Percentiles rank a stretch among this genome's conserved stretches.
These are phyloP conservation scores for Diplazon laetatorius DNA, from an alignment of 2,888 invertebrate species.

Conservation along the genomic window DNA sequence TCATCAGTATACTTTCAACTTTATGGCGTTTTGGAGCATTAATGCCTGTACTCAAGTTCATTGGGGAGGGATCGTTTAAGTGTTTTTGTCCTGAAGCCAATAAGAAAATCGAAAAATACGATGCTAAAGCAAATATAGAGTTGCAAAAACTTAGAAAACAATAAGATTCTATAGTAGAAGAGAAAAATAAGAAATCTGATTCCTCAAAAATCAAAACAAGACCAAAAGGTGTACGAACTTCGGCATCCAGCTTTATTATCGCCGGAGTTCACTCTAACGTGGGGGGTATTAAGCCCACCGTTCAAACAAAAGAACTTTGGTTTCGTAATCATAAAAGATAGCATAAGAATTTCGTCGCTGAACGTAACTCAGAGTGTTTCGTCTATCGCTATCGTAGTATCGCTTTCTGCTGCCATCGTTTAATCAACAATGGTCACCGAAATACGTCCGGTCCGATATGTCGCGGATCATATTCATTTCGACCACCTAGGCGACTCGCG, in stretches of 20 bases:
- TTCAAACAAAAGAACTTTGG: not conserved
- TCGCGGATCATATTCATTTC: not conserved
- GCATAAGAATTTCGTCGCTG: not conserved
- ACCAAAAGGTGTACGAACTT: conserved; percentile 11
- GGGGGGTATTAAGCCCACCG: conserved; percentile 14
- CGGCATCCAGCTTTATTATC: conserved; percentile 24
- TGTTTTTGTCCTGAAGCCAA: conserved; percentile 14
- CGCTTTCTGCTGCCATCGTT: too few relatives aligned
- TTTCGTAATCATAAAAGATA: not conserved
- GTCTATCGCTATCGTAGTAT: too few relatives aligned
- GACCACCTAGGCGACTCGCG: not conserved
- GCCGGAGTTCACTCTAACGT: conserved; percentile 26
- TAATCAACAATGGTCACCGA: too few relatives aligned
- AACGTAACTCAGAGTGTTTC: too few relatives aligned
- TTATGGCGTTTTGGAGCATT: too few relatives aligned
- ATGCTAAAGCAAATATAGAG: conserved; percentile 1
- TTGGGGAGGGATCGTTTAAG: conserved; percentile 9
- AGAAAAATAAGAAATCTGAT: not conserved
- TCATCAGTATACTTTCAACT: too few relatives aligned
- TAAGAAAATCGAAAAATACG: conserved; percentile 13
- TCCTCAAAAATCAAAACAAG: not conserved
- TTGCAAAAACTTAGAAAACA: conserved; percentile 16
- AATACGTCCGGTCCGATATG: not conserved
- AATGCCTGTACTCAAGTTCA: not conserved
- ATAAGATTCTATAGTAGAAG: conserved; percentile 11